Conservation (phyloP, 1,140 invertebrate genomes). For the Coelopa frigida region DNA sequence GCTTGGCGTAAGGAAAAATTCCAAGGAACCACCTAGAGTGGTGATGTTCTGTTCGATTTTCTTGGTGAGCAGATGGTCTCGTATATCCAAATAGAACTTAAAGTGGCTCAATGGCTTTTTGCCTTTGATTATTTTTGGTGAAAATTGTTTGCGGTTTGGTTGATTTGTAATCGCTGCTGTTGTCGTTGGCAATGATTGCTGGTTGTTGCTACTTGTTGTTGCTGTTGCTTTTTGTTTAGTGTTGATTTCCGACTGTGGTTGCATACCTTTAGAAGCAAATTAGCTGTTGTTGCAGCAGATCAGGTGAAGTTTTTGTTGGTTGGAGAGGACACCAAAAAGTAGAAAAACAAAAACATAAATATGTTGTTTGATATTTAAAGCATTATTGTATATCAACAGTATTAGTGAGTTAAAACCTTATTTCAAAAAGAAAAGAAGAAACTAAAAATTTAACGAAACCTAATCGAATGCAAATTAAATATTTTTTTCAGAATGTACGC, state of each 20-base stretch:
- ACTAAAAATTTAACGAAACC: too few species aligned
- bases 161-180: conserved; percentile 6
- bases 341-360: conserved; percentile 12
- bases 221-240: conserved; percentile 35
- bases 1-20: conserved; percentile 52
- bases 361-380: too few species aligned
- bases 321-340: conserved; percentile 5
- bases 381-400: too few species aligned
- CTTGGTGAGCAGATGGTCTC: conserved; percentile 53
- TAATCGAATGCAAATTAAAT: too few species aligned
- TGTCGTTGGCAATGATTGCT: conserved; percentile 11
- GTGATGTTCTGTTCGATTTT: conserved; percentile 58
- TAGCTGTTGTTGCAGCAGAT: conserved; percentile 18
- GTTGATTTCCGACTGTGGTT: conserved; percentile 40
- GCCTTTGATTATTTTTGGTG: conserved; percentile 45
- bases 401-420: too few species aligned
- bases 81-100: conserved; percentile 64
- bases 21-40: conserved; percentile 57
- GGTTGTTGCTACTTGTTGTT: conserved; percentile 30
- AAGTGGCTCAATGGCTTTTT: conserved; percentile 52
- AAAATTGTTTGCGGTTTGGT: conserved; percentile 18
- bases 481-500: too few species aligned
- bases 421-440: too few species aligned
- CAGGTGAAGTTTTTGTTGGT: neutral
- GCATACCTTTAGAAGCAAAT: conserved; percentile 43